Evolutionary conservation across 92 coral and sea anemone species (phyloP), one percentile per base, ranked within the genome.

Genomic region (Galaxea fascicularis): DNA sequence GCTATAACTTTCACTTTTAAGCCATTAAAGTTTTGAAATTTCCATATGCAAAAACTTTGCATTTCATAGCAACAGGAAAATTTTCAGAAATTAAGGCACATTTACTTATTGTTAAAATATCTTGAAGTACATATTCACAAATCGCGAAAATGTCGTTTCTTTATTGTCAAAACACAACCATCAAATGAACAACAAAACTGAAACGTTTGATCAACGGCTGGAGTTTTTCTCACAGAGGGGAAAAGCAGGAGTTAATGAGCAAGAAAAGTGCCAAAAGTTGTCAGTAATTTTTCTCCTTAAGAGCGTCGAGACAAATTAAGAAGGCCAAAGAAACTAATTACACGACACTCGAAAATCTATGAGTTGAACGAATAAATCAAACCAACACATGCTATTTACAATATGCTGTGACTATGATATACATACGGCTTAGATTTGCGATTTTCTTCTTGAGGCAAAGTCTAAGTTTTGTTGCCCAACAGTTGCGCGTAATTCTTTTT

Each of bases 261-360:
- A 54, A 17, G 10, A 21, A 52, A 21, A 69, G 44, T 30, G 54
- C n/a, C 51, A 31, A 58, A 69, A 49, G 12, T 21, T 28, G 63
- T 64, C 46, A 26, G 53, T 51, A 13, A 72, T 39, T 31, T 68
- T 80, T 70, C 45, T 68, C 67, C 41, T 70, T 41, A 31, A 39
- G 77, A 39, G 71, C 56, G 21, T 12, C 21, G 41, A 66, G 65
- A 49, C 59, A 79, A 66, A 79, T 79, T 79, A 79, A 67, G 39
- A 41, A 24, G 24, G 30, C 39, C 14, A 54, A 71, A 45, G 65
- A 57, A 24, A 21, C 18, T 69, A 41, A 70, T 82, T 71, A 82
- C 70, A 44, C 57, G 12, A 69, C 53, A 6, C 53, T 69, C 18
- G 31, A 71, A 13, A 45, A 71, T 71, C 11, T 31, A 24, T 25